Base-by-base conservation (phyloP, 2,113 vertebrate species). In the Numida meleagris region DNA sequence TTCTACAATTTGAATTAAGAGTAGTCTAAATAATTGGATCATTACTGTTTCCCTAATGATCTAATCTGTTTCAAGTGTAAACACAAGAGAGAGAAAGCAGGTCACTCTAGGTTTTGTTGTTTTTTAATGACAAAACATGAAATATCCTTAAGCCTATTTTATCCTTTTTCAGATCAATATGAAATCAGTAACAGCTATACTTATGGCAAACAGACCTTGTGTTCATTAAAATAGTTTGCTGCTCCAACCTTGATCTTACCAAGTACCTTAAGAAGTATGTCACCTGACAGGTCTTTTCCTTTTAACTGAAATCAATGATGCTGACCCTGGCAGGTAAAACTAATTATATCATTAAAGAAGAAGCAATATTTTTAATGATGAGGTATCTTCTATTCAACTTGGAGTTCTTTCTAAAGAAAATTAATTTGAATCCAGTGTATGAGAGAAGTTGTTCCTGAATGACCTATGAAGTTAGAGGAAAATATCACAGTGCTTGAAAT, bases 321-420 rank as follows among this genome's bases (percentile, higher is more conserved):
- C 82, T 88, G 75, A 81, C 72, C 88, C 58, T 72, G 46, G 34
- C 57, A 91, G 85, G 89, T 93, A 94, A 92, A 92, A 90, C 38
- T 91, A 95, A 97, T 93, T 91, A 77, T 72, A 93, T 80, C 50
- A 88, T 93, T 96, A 91, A 87, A 93, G 75, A 93, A 90, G 46
- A 66, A 88, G 76, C 46, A 74, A 88, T 94, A 77, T 83, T 93
- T 93, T 91, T 94, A 95, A 95, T 94, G 11, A 91, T 82, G 55
- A 95, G 67, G 43, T 86, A 94, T 91, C 51, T 86, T 92, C 71
- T 82, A 15, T 88, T 88, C 42, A 57, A 38, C 24, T 51, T 86
- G 14, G 33, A 63, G 20, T 20, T 67, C 42, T 77, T 88, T 74
- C 66, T 63, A 71, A 88, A 90, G 43, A 43, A 77, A 83, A 72